Conservation (phyloP, 2,888 invertebrate species). For the Leucania comma region DNA sequence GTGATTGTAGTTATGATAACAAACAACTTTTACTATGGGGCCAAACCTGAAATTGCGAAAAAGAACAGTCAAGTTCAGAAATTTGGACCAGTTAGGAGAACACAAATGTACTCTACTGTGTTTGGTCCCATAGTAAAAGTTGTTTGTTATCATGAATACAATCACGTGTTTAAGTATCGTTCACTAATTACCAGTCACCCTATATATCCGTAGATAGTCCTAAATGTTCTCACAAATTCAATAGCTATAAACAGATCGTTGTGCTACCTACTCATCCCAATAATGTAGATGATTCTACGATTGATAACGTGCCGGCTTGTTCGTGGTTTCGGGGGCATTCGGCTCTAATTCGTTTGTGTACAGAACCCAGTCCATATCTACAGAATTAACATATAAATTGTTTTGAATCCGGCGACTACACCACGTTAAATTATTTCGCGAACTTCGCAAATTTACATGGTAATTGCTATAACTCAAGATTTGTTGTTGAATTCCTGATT, state of each 20-base stretch:
- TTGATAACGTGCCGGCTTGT: constrained; percentile 55
- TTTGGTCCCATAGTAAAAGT: too few relatives aligned
- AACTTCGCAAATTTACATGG: constrained; percentile 90
- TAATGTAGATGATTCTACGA: constrained; percentile 38
- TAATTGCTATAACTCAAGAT: constrained; percentile 90
- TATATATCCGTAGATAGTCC: too few relatives aligned
- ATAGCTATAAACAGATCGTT: not conserved
- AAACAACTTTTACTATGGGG: too few relatives aligned
- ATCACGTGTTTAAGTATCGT: too few relatives aligned
- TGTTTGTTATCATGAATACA: too few relatives aligned
- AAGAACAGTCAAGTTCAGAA: too few relatives aligned
- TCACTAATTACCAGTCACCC: too few relatives aligned
- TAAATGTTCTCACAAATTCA: not conserved
- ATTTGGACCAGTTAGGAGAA: too few relatives aligned
- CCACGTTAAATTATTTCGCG: constrained; percentile 89
- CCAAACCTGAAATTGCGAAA: too few relatives aligned
- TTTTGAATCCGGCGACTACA: constrained; percentile 89
- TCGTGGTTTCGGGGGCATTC: constrained; percentile 44
- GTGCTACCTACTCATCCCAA: constrained; percentile 21
- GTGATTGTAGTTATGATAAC: too few relatives aligned
- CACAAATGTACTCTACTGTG: too few relatives aligned
- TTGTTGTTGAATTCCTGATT: constrained; percentile 88
- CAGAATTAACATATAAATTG: constrained; percentile 90
- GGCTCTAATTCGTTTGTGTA: constrained; percentile 67
- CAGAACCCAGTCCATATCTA: constrained; percentile 82